Conservation (phyloP, 2,797 vertebrate species). For the Petrocephalus schoutedeni region DNA sequence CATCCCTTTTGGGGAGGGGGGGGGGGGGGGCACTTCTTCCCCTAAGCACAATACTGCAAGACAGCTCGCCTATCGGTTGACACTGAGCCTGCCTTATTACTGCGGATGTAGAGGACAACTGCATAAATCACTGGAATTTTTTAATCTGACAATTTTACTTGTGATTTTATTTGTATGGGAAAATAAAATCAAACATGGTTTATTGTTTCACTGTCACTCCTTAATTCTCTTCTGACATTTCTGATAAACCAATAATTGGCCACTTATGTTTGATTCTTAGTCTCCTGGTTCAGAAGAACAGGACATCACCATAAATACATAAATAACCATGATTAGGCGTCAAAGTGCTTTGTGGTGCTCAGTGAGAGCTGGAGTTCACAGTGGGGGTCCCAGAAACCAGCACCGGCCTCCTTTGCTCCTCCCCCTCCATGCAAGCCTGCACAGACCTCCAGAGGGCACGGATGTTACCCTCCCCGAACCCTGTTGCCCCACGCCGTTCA, state of each 20-base stretch:
- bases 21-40: not conserved
- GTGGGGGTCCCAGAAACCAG: constrained; percentile 16
- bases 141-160: not conserved
- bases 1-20: not conserved
- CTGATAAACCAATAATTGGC: not conserved
- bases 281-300: not conserved
- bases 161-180: constrained; percentile 15
- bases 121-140: constrained; percentile 9
- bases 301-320: not conserved
- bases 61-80: not conserved
- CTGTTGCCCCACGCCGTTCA: constrained; percentile 74
- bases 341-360: constrained; percentile 12
- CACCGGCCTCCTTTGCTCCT: constrained; percentile 27
- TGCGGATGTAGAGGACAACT: not conserved
- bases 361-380: constrained; percentile 29
- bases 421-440: constrained; percentile 70
- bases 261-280: not conserved
- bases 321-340: not conserved
- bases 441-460: constrained; percentile 82
- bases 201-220: not conserved
- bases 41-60: constrained; percentile 8
- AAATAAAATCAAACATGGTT: constrained; percentile 19
- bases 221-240: not conserved
- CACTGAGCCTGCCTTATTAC: not conserved
- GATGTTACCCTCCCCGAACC: constrained; percentile 91